A percentile compares a stretch with the other conserved stretches of the same genome.
phyloP scores from a whole-genome alignment of 2,888 invertebrate genomes.

The Aspidiotus destructor region DNA sequence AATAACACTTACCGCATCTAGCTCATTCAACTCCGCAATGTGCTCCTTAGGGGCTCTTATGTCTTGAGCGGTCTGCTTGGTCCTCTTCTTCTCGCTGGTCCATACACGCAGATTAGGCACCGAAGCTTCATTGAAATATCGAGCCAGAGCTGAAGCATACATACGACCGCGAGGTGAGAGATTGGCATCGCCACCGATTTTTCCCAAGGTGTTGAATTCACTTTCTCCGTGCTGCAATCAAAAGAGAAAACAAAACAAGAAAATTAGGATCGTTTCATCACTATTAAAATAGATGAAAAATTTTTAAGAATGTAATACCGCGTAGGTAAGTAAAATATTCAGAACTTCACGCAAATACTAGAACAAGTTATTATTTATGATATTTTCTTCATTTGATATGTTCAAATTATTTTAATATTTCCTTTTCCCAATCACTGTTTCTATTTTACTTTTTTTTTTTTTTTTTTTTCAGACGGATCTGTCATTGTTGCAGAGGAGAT shows the following conservation, averaged over 20 bases:
- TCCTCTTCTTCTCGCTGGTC: conserved; percentile 80
- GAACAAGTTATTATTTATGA: no score
- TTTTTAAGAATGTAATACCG: no score
- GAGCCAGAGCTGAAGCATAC: conserved; percentile 65
- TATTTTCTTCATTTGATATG: no score
- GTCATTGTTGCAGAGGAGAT: no score
- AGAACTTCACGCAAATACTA: no score
- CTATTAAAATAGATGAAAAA: no score
- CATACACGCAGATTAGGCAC: conserved; percentile 70
- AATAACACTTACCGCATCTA: conserved; percentile 64
- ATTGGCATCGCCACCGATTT: conserved; percentile 83
- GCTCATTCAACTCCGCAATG: conserved; percentile 78
- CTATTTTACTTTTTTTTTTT: no score
- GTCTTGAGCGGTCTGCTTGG: conserved; percentile 75
- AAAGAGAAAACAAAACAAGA: conserved; percentile 29
- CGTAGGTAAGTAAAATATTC: no score
- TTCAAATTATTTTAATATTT: no score
- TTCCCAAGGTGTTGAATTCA: conserved; percentile 78
- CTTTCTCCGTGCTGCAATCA: conserved; percentile 77
- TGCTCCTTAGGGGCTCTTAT: conserved; percentile 72
- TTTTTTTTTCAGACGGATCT: no score
- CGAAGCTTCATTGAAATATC: conserved; percentile 56
- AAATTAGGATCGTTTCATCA: background rate
- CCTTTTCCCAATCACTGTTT: no score
- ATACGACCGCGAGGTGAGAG: conserved; percentile 69